Base-by-base conservation (phyloP, 2,888 invertebrate species). In the Antitype chi region DNA sequence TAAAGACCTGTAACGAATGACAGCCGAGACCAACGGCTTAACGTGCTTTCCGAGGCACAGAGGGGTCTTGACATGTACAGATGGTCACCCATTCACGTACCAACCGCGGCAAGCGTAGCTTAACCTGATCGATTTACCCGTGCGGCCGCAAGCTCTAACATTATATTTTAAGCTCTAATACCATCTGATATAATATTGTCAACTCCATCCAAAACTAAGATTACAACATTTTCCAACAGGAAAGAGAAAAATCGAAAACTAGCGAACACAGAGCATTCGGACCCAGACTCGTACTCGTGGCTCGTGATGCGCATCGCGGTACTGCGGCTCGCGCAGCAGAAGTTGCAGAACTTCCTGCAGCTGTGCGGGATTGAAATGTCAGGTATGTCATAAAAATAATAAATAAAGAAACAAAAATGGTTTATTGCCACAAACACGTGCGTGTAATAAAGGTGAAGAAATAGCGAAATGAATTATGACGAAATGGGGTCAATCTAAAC, bases 271-370 rank as follows among this genome's bases (percentile, higher is more conserved):
- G 99, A 99, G 93, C 99, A 99, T 93, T 98, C 98, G 43, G 99
- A 99, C 96, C 99, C 99, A 0, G 98, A 98, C 92, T 99, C 99
- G 53, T 99, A 99, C 94, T 99, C 99, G 71, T 99, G 99, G 99
- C 98, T 98, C 91, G 98, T 99, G 84, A 97, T 99, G 96, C 97
- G 99, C 84, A 97, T 99, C 89, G 98, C 99, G 6, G 98, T 99
- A 75, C 97, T 99, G 80, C 98, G 98, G 89, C 97, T 99, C 78
- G 98, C 99, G 71, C 98, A 98, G 87, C 97, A 97, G 83, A 98
- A 99, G 91, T 94, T 99, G 57, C 98, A 98, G 89, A 98, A 98
- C 89, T 99, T 99, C 95, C 97, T 99, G 84, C 98, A 98, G 84
- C 97, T 98, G 59, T 98, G 99, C 86, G 99, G 99, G 85, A 98